A percentile compares a stretch with the other conserved stretches of the same genome.
Conservation (phyloP, 2,888 invertebrate species). For the Cataglyphis altisquamis region DNA sequence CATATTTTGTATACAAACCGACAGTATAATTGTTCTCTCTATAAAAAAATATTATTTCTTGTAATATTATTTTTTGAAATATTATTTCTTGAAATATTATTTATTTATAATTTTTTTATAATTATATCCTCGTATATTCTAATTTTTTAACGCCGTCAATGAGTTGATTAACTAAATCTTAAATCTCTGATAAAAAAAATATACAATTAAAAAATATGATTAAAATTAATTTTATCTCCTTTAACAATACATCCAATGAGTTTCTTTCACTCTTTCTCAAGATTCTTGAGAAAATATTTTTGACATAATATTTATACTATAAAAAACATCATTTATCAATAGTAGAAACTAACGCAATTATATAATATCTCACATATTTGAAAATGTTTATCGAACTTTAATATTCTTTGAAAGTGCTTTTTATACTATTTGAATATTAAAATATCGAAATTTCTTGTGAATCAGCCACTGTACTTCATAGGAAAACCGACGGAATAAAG, state of each 20-base stretch:
- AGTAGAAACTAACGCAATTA: neutral
- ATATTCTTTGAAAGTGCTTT: neutral
- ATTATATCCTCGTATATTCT: no score
- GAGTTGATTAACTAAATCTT: neutral
- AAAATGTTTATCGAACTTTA: neutral
- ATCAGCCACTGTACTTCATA: neutral
- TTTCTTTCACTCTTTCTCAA: neutral
- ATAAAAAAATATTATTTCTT: neutral
- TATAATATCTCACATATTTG: neutral
- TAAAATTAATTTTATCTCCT: neutral
- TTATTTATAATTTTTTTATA: no score
- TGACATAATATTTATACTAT: neutral
- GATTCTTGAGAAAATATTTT: neutral
- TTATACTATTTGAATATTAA: neutral
- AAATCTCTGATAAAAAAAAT: neutral
- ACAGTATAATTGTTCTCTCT: neutral
- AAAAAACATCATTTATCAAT: neutral
- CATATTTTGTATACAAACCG: neutral
- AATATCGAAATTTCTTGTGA: neutral
- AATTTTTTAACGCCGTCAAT: neutral
- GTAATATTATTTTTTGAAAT: no score
- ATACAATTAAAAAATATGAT: neutral
- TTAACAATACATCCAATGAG: neutral
- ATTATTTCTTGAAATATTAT: no score
- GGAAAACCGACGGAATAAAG: slow-evolving; percentile 30